phyloP scores from a whole-genome alignment of 2,113 vertebrate genomes.

The Neodontobutis hainanensis region DNA sequence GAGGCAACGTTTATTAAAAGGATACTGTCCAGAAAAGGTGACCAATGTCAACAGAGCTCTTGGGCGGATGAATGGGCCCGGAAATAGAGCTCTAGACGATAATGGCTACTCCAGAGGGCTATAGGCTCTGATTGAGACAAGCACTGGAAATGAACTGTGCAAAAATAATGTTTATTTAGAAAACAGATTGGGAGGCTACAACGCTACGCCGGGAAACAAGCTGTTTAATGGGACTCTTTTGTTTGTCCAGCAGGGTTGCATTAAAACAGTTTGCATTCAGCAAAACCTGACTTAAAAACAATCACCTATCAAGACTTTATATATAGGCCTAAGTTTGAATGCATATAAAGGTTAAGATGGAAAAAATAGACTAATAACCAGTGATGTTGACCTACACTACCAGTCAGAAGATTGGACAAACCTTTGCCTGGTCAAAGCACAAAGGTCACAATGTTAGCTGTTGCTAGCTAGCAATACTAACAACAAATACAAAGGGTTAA shows the following conservation, averaged over 20 bases:
- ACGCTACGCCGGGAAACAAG: background rate
- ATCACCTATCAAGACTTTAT: too few species aligned
- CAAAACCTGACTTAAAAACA: background rate
- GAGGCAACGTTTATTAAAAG: slow-evolving; percentile 7
- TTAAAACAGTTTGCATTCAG: background rate
- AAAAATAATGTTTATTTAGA: slow-evolving; percentile 12
- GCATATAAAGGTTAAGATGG: too few species aligned
- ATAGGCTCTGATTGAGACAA: background rate
- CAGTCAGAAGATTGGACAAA: too few species aligned
- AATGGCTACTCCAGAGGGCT: background rate
- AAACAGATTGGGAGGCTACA: slow-evolving; percentile 2
- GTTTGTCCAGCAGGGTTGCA: background rate
- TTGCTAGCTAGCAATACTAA: too few species aligned
- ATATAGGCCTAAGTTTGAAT: too few species aligned
- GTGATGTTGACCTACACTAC: too few species aligned
- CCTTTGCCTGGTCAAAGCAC: too few species aligned
- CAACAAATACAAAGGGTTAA: too few species aligned
- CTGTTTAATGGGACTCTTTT: slow-evolving; percentile 4
- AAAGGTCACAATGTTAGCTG: too few species aligned
- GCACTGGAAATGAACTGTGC: background rate
- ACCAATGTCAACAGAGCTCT: background rate
- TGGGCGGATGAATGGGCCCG: background rate
- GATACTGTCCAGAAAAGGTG: background rate
- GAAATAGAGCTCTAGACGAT: background rate
- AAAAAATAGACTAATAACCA: too few species aligned